Percentiles rank a stretch among this genome's conserved stretches.
Conservation (phyloP, 1,140 invertebrate species). For the Musca vetustissima region DNA sequence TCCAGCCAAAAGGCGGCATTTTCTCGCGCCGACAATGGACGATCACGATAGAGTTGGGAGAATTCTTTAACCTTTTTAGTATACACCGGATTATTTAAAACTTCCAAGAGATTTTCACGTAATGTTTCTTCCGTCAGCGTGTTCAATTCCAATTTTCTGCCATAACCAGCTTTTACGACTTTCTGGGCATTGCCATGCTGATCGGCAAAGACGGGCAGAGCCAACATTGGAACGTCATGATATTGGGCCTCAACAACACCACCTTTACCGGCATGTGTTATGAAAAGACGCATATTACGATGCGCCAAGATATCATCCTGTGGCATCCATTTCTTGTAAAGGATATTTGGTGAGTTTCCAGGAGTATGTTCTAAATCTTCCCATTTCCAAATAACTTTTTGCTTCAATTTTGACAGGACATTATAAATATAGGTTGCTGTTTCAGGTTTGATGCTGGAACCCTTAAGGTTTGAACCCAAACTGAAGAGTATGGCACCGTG, state of each 20-base stretch:
- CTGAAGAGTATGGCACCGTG: constrained; percentile 65
- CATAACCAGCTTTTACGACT: constrained; percentile 56
- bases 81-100: constrained; percentile 43
- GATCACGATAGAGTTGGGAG: constrained; percentile 48
- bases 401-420: constrained; percentile 58
- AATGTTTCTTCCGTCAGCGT: constrained; percentile 52
- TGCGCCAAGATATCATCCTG: constrained; percentile 71
- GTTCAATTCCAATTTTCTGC: constrained; percentile 50
- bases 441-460: constrained; percentile 51
- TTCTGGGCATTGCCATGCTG: constrained; percentile 62
- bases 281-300: constrained; percentile 68
- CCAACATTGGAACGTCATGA: constrained; percentile 70
- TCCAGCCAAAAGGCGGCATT: constrained; percentile 48
- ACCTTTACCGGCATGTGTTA: constrained; percentile 72
- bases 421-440: constrained; percentile 54
- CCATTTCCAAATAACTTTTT: constrained; percentile 66
- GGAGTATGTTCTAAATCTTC: constrained; percentile 59
- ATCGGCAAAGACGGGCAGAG: constrained; percentile 68
- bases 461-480: constrained; percentile 60
- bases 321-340: constrained; percentile 68
- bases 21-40: constrained; percentile 41
- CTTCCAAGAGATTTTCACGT: constrained; percentile 34
- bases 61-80: constrained; percentile 38
- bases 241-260: constrained; percentile 71
- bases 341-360: constrained; percentile 63